These are phyloP conservation scores for Charanyca ferruginea DNA, from an alignment of 2,888 invertebrate species.

Conservation along the genomic window DNA sequence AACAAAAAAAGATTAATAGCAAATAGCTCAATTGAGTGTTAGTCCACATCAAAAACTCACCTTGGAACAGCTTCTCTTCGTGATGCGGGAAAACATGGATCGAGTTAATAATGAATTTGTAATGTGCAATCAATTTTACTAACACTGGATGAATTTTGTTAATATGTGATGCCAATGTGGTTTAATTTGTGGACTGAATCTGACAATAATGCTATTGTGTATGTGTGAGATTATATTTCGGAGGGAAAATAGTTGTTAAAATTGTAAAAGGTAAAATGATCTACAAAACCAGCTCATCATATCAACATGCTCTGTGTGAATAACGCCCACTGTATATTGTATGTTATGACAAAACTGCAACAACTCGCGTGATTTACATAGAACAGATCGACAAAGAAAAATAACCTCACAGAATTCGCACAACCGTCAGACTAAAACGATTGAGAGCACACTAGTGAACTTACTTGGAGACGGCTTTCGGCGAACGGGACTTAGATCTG, in stretches of 20 bases:
- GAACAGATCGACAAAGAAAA: slow-evolving; percentile 56
- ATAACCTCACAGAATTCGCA: slow-evolving; percentile 71
- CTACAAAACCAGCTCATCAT: slow-evolving; percentile 21
- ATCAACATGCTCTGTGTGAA: slow-evolving; percentile 20
- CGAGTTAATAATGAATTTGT: slow-evolving; percentile 75
- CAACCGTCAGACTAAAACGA: slow-evolving; percentile 72
- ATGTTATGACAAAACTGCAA: background rate
- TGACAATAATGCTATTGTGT: slow-evolving; percentile 73
- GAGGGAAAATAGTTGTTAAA: background rate
- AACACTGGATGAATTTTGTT: slow-evolving; percentile 70
- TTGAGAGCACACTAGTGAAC: slow-evolving; percentile 80
- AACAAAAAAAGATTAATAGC: slow-evolving; percentile 31
- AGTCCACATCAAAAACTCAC: slow-evolving; percentile 72
- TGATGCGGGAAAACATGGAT: slow-evolving; percentile 81
- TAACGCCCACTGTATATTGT: background rate
- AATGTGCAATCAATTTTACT: slow-evolving; percentile 83
- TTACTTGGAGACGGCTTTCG: slow-evolving; percentile 83
- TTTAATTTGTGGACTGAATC: slow-evolving; percentile 61
- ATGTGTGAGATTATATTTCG: slow-evolving; percentile 72
- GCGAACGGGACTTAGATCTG: slow-evolving; percentile 89
- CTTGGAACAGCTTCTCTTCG: slow-evolving; percentile 79
- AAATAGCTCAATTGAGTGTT: slow-evolving; percentile 43
- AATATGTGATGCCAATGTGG: slow-evolving; percentile 73
- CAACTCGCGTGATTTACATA: background rate
- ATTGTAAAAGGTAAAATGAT: slow-evolving; percentile 3